These are phyloP conservation scores for Marcusenius ussheri DNA, from an alignment of 2,113 vertebrate genomes.

Conservation along the genomic window DNA sequence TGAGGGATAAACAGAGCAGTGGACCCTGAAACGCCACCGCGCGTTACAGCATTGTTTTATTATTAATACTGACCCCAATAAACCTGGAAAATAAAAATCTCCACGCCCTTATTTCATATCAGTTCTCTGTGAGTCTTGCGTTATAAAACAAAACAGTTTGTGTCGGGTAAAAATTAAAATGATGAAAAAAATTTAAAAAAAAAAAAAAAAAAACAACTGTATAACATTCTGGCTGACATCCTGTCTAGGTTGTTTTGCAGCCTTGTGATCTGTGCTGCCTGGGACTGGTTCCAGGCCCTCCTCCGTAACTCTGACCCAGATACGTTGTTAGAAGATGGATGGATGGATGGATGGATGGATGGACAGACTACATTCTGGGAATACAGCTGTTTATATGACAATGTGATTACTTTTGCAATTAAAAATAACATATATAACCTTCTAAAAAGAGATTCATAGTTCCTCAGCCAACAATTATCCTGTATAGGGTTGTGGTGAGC, in stretches of 20 bases:
- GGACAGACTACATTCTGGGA: slow-evolving; percentile 42
- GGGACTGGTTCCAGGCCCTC: neutral
- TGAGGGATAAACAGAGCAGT: slow-evolving; percentile 14
- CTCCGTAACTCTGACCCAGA: neutral
- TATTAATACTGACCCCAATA: neutral
- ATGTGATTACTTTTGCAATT: neutral
- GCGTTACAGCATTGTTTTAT: neutral
- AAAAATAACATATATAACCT: neutral
- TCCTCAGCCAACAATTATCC: neutral
- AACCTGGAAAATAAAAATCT: neutral
- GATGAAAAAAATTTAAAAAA: neutral
- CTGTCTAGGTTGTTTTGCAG: neutral
- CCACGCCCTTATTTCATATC: neutral
- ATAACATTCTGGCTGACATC: neutral
- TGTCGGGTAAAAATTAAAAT: neutral
- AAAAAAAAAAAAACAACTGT: neutral
- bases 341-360: neutral
- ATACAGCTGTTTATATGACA: slow-evolving; percentile 12
- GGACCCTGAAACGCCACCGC: neutral
- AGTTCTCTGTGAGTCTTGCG: neutral
- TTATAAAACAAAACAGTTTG: neutral
- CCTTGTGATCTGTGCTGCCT: neutral
- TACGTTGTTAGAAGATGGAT: neutral
- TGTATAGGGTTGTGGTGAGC: neutral
- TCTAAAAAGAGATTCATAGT: neutral